Conservation (phyloP, 2,888 invertebrate species). For the Orthosia incerta region DNA sequence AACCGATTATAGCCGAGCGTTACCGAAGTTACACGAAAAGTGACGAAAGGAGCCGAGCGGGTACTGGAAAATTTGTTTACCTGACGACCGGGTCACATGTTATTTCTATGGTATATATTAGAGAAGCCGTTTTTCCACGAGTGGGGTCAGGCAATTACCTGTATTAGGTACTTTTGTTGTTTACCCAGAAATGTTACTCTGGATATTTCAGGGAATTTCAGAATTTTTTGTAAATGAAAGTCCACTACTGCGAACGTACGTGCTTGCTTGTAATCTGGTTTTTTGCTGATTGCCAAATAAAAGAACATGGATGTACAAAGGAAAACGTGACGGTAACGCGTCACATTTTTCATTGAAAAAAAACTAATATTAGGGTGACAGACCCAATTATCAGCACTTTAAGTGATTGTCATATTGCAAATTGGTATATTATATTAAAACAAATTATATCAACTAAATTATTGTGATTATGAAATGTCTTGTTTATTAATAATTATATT, state of each 20-base stretch:
- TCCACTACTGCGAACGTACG: conserved; percentile 5
- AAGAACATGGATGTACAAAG: too few species aligned
- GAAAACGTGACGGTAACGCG: too few species aligned
- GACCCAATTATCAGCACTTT: too few species aligned
- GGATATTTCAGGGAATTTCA: conserved; percentile 14
- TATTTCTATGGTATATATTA: conserved; percentile 60
- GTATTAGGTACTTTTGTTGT: conserved; percentile 65
- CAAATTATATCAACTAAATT: too few species aligned
- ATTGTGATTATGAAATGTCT: too few species aligned
- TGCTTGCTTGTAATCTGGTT: conserved; percentile 21
- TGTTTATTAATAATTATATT: too few species aligned
- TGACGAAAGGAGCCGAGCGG: conserved; percentile 34
- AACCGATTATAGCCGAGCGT: conserved; percentile 23
- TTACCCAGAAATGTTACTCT: conserved; percentile 42
- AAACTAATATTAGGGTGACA: too few species aligned
- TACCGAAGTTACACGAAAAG: conserved; percentile 34
- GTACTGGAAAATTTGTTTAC: conserved; percentile 60
- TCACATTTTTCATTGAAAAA: too few species aligned
- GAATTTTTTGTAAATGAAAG: conserved; percentile 13
- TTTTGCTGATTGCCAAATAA: not conserved
- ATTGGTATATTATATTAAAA: too few species aligned
- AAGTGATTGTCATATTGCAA: too few species aligned
- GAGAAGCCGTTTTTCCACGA: conserved; percentile 19
- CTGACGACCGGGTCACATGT: conserved; percentile 61
- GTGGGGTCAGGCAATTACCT: conserved; percentile 65